A percentile compares a stretch with the other conserved stretches of the same genome.
phyloP scores from a whole-genome alignment of 2,888 invertebrate genomes.

The Sesia apiformis region DNA sequence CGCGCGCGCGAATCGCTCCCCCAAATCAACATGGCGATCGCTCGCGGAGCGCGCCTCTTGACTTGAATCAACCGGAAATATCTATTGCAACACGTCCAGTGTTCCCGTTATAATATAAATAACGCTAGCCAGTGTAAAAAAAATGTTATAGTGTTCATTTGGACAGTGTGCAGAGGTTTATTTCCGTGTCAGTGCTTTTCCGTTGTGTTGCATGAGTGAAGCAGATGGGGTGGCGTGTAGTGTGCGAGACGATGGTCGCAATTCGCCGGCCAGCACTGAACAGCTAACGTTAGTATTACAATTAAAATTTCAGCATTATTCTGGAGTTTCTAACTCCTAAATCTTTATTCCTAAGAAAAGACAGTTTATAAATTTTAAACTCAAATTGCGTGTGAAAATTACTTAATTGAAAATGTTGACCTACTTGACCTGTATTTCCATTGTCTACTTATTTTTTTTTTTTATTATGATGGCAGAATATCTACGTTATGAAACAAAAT shows the following conservation, averaged over 20 bases:
- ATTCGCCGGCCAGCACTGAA: slow-evolving; percentile 66
- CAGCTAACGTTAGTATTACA: slow-evolving; percentile 61
- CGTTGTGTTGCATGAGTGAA: slow-evolving; percentile 65
- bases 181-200: slow-evolving; percentile 45
- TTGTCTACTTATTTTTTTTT: no score
- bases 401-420: no score
- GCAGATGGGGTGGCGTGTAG: slow-evolving; percentile 47
- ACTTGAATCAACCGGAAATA: slow-evolving; percentile 35
- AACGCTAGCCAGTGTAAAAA: slow-evolving; percentile 24
- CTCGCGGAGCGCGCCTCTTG: slow-evolving; percentile 50
- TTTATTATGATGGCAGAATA: no score
- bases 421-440: no score
- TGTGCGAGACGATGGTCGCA: slow-evolving; percentile 57
- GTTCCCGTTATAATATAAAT: slow-evolving; percentile 15
- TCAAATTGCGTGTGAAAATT: no score
- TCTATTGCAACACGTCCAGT: slow-evolving; percentile 16
- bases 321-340: no score
- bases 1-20: slow-evolving; percentile 65
- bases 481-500: no score
- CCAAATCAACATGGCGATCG: slow-evolving; percentile 62
- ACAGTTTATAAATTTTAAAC: no score
- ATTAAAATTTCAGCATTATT: no score
- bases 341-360: no score
- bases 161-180: slow-evolving; percentile 21
- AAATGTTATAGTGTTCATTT: slow-evolving; percentile 55